Conservation (phyloP, 2,797 vertebrate genomes). For the Moxostoma hubbsi region DNA sequence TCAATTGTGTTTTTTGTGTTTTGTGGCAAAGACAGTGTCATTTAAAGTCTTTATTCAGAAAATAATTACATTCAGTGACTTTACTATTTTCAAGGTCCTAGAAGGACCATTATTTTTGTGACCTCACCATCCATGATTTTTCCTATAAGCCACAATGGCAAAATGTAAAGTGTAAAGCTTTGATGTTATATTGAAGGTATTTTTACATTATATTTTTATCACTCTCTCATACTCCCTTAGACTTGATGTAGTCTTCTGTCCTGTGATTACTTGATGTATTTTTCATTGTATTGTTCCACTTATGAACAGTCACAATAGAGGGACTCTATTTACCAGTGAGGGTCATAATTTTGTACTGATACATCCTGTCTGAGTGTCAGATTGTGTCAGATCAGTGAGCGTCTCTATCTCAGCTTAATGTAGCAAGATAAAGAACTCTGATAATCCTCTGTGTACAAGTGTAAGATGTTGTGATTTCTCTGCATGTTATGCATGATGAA, state of each 20-base stretch:
- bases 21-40: too few species aligned
- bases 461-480: conserved; percentile 23
- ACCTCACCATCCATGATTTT: background rate
- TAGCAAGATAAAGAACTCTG: conserved; percentile 41
- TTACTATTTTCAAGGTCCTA: too few species aligned
- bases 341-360: background rate
- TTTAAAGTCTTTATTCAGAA: too few species aligned
- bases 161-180: background rate
- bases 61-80: too few species aligned
- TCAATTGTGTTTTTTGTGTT: too few species aligned
- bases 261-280: conserved; percentile 11
- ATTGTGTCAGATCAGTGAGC: conserved; percentile 17
- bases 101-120: too few species aligned
- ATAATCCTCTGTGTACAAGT: conserved; percentile 48
- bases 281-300: conserved; percentile 12
- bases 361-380: conserved; percentile 10
- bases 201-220: conserved; percentile 7
- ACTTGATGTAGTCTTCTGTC: conserved; percentile 1
- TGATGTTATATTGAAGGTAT: conserved; percentile 22
- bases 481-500: conserved; percentile 34
- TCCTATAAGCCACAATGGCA: background rate
- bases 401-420: conserved; percentile 41
- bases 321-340: background rate
- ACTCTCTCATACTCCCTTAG: background rate
- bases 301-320: conserved; percentile 14